Evolutionary conservation across 2,113 vertebrate genomes (phyloP).

Genomic region (Mirounga angustirostris): DNA sequence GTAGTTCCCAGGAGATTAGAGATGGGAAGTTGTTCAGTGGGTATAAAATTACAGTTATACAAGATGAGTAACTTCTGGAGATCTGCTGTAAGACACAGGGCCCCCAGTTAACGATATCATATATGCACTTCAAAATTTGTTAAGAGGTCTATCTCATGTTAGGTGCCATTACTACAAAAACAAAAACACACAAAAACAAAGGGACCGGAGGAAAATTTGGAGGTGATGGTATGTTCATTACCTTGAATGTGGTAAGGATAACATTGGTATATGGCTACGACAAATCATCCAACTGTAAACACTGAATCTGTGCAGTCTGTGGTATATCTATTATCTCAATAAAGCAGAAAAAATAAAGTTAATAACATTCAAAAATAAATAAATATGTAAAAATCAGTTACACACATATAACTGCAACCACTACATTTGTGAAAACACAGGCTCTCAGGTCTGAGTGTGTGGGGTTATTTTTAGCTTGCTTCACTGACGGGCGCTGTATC

Average conservation of each 20-base stretch:
- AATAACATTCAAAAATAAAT: background rate
- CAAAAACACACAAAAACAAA: background rate
- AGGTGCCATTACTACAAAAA: background rate
- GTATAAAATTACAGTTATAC: background rate
- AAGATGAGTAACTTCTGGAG: background rate
- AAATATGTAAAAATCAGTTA: constrained; percentile 26
- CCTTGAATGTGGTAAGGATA: background rate
- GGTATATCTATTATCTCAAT: background rate
- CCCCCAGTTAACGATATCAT: background rate
- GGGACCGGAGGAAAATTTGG: background rate
- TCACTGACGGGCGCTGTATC: background rate
- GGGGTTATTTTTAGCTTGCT: background rate
- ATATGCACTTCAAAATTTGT: background rate
- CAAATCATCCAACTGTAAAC: background rate
- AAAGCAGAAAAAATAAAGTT: background rate
- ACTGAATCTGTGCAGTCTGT: too few species aligned
- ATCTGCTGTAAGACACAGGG: rapidly evolving
- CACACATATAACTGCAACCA: background rate
- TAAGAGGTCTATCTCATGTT: background rate
- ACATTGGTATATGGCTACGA: too few species aligned
- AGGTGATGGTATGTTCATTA: background rate
- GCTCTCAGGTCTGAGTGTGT: background rate
- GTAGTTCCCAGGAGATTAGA: background rate
- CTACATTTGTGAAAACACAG: background rate
- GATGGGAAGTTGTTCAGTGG: background rate